Evolutionary conservation across 1,140 invertebrate genomes (phyloP), one percentile per base, ranked within the genome.

Genomic region (Monochamus saltuarius): DNA sequence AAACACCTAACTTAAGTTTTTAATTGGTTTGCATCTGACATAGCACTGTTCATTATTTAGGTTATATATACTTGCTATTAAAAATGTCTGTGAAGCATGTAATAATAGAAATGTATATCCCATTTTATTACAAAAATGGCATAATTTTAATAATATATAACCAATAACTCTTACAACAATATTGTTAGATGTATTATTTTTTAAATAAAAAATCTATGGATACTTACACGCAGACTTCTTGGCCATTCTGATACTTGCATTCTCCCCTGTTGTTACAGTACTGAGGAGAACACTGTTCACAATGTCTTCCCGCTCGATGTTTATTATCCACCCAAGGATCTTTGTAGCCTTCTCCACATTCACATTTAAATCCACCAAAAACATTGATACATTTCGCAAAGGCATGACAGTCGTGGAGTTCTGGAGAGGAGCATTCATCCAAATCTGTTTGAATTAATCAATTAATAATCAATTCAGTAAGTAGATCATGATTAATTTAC

Each of bases 381-480:
- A 85, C 86, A 75, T 99, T 99, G 34, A 86, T 85, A 77, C 97
- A 99, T 1, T 80, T 83, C 0, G 90, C 95, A 49, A 89, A 83
- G 8, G 86, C 82, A 65, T 94, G 89, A 70, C 97, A 99, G 75
- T 99, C 96, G 73, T 99, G 92, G 8, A 95, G 75, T 49, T 95
- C 92, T 7, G 84, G 73, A 0, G 88, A 87, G 0, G 85, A 82
- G 68, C 95, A 98, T 75, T 97, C 95, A 71, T 98, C 92, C 51
- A 97, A 74, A 79, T 97, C 95, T 91, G 71, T 14, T 75, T 79
- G 66, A 63, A 43, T 46, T 49, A 42, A 13, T 16, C 4, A 34
- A 29, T 29, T 29, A 2, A 29, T 29, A 29, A 51, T 38, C 4
- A n/a, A n/a, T 29, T 2, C 13, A 29, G 6, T 29, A 6, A 29